These are phyloP conservation scores for Bombus affinis DNA, from an alignment of 1,140 invertebrate species.

Conservation along the genomic window DNA sequence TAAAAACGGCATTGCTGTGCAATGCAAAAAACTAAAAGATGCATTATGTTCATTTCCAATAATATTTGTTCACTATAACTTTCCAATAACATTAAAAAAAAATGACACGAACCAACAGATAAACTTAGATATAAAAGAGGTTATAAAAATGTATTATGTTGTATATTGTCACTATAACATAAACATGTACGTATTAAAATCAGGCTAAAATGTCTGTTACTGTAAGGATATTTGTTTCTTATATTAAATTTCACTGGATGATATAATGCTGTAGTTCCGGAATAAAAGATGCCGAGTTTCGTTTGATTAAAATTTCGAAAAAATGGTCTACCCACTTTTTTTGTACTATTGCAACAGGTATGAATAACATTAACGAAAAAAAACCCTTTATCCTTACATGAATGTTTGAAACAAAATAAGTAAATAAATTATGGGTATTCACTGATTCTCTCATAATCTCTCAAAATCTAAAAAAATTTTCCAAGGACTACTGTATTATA, in stretches of 20 bases:
- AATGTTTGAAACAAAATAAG: not conserved
- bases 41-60: constrained; percentile 58
- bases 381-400: not conserved
- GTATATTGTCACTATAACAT: not conserved
- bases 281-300: not conserved
- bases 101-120: not conserved
- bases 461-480: not conserved
- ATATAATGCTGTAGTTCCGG: not conserved
- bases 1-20: constrained; percentile 73
- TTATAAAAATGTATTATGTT: constrained; percentile 13
- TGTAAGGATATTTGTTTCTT: constrained; percentile 3
- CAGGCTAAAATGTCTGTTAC: not conserved
- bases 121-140: not conserved
- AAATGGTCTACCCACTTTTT: not conserved
- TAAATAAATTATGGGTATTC: not conserved
- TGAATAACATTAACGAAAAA: not conserved
- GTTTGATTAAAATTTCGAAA: not conserved
- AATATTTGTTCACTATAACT: constrained; percentile 42
- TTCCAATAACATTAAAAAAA: not conserved
- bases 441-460: not conserved
- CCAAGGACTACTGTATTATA: not conserved
- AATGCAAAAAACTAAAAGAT: constrained; percentile 66
- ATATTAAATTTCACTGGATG: not conserved
- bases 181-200: constrained; percentile 14
- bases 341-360: not conserved